Conservation (phyloP, 2,888 invertebrate genomes). For the Drosophila imparisetae region DNA sequence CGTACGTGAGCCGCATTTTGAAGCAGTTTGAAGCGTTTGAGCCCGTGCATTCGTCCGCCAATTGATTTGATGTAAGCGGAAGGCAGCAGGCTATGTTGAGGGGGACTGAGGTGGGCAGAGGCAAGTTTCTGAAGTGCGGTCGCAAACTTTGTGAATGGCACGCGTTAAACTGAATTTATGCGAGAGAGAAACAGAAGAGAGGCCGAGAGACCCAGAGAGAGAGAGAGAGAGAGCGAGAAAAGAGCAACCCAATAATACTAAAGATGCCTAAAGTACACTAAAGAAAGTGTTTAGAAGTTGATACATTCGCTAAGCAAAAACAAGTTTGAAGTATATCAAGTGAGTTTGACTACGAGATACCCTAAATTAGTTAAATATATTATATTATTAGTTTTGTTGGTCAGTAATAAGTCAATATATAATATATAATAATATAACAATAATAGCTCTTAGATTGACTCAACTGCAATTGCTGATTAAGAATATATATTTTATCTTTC, state of each 20-base stretch:
- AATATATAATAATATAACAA: background rate
- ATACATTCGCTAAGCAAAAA: background rate
- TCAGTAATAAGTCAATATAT: background rate
- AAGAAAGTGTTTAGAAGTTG: background rate
- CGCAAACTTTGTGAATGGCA: conserved; percentile 64
- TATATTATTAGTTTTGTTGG: background rate
- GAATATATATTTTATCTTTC: background rate
- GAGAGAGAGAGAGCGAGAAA: background rate
- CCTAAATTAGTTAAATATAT: background rate
- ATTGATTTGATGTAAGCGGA: conserved; percentile 69
- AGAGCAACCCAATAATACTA: conserved; percentile 8
- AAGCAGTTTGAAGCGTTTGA: conserved; percentile 9
- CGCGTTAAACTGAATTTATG: conserved; percentile 65
- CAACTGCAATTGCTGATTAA: background rate
- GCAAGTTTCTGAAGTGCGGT: conserved; percentile 56
- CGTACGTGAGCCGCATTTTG: conserved; percentile 73
- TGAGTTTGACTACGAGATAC: background rate
- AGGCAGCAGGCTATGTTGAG: conserved; percentile 19
- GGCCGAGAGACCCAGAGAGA: background rate
- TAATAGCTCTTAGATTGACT: no score
- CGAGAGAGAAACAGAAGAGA: conserved; percentile 2
- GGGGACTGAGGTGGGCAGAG: background rate
- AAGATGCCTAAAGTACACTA: conserved; percentile 29
- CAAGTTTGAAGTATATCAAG: background rate
- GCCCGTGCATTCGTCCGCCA: conserved; percentile 42